Conservation (phyloP, 2,888 invertebrate species). For the Pogonocherus hispidulus region DNA sequence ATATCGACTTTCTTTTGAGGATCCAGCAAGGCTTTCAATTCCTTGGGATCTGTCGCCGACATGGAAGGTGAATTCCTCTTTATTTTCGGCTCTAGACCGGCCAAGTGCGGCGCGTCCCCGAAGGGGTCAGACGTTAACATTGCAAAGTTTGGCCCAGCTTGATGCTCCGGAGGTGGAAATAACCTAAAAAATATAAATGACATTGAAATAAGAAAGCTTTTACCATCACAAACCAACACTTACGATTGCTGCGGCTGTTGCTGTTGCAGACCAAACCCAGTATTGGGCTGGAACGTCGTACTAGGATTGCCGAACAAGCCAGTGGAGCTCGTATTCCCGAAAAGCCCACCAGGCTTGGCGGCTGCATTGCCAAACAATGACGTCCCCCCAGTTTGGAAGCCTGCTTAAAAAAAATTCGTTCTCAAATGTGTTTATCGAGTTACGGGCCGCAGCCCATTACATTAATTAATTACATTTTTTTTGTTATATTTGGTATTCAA, state of each 20-base stretch:
- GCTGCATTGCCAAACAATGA: constrained; percentile 70
- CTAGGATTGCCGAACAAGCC: constrained; percentile 47
- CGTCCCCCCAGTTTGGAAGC: constrained; percentile 35
- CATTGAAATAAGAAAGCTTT: not conserved
- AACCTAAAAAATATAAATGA: constrained; percentile 44
- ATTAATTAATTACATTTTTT: too few relatives aligned
- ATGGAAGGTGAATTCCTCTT: constrained; percentile 41
- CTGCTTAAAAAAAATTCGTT: too few relatives aligned
- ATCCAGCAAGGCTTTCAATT: constrained; percentile 61
- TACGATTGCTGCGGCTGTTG: constrained; percentile 56
- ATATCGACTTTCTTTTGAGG: constrained; percentile 58
- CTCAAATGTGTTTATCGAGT: too few relatives aligned
- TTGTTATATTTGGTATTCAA: too few relatives aligned
- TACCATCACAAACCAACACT: too few relatives aligned
- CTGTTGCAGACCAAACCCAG: constrained; percentile 66
- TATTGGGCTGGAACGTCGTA: constrained; percentile 45
- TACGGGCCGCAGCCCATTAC: too few relatives aligned
- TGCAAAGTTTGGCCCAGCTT: constrained; percentile 51
- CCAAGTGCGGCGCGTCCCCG: constrained; percentile 60
- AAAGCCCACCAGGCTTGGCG: constrained; percentile 70
- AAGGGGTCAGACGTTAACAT: constrained; percentile 58
- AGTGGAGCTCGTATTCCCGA: constrained; percentile 67
- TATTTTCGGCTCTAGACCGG: constrained; percentile 59
- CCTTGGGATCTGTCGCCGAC: constrained; percentile 62
- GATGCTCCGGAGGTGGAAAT: constrained; percentile 50